Percentiles rank a stretch among this genome's conserved stretches.
phyloP scores from a whole-genome alignment of 2,888 invertebrate species.

The Scelioninae gen. 1 region DNA sequence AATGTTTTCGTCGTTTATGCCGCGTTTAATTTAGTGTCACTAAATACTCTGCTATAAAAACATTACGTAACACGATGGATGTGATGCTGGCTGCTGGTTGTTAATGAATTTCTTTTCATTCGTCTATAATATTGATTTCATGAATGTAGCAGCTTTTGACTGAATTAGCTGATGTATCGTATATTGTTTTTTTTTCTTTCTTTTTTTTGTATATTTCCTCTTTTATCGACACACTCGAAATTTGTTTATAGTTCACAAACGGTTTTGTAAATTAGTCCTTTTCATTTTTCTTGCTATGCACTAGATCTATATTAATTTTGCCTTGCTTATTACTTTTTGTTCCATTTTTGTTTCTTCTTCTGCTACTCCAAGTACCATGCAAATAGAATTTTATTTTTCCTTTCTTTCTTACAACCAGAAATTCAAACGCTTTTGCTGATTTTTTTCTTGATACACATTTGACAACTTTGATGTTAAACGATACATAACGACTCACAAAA shows the following conservation, averaged over 20 bases:
- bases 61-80: slow-evolving; percentile 77
- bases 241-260: slow-evolving; percentile 56
- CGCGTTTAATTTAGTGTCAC: slow-evolving; percentile 80
- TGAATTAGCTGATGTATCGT: slow-evolving; percentile 69
- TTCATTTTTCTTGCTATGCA: slow-evolving; percentile 53
- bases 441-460: slow-evolving; percentile 10
- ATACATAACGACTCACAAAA: slow-evolving; percentile 82
- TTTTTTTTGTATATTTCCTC: too few relatives aligned
- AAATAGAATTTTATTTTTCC: background rate
- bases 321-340: slow-evolving; percentile 1
- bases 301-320: slow-evolving; percentile 41
- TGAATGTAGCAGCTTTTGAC: slow-evolving; percentile 69
- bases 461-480: slow-evolving; percentile 63
- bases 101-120: slow-evolving; percentile 64
- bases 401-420: slow-evolving; percentile 6
- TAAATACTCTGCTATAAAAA: slow-evolving; percentile 77
- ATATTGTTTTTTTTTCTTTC: too few relatives aligned
- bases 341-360: slow-evolving; percentile 2
- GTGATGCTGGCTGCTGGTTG: slow-evolving; percentile 82
- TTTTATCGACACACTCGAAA: slow-evolving; percentile 52
- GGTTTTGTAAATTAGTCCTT: slow-evolving; percentile 58
- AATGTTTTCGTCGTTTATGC: slow-evolving; percentile 76
- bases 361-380: too few relatives aligned
- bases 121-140: slow-evolving; percentile 70
- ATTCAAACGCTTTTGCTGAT: slow-evolving; percentile 7